Base-by-base conservation (phyloP, 2,113 vertebrate species). In the Marcusenius ussheri region DNA sequence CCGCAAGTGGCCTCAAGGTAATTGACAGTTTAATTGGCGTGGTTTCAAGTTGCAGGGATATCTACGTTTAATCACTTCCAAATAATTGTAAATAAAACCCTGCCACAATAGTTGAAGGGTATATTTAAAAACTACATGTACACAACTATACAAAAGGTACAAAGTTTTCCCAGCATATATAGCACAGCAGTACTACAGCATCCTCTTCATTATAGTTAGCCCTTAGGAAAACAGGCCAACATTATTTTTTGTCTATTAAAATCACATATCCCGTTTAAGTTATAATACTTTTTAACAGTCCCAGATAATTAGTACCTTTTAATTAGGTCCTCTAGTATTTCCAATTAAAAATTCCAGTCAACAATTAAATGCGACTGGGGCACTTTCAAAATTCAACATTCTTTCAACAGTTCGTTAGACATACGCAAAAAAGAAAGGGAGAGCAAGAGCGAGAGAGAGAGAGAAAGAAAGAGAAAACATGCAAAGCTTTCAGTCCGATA, bases 331-430 rank as follows among this genome's bases (percentile, higher is more conserved):
- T 95, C 95, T 95, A 93, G 93, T 94, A 94, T 95, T 95, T 90
- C 97, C 97, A 97, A 97, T 97, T 97, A 98, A 97, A 98, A 97
- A 96, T 94, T 94, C 95, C 95, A 94, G 91, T 92, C 94, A 93
- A 96, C 96, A 96, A 97, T 97, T 96, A 97, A 96, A 96, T 96
- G 94, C 96, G 96, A 96, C 96, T 96, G 94, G 95, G 90, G 95
- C 96, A 97, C 95, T 96, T 96, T 94, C 94, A 92, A 96, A 96
- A 96, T 95, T 96, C 96, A 95, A 95, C 96, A 95, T 96, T 96
- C 95, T 96, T 96, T 95, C 94, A 95, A 95, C 96, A 96, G 96
- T 96, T 96, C 96, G 96, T 97, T 96, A 97, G 96, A 94, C 95
- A 94, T 91, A 93, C 95, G 94, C 94, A 94, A 95, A 91, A 87